Conservation (phyloP, 2,888 invertebrate genomes). For the Synergus gifuensis region DNA sequence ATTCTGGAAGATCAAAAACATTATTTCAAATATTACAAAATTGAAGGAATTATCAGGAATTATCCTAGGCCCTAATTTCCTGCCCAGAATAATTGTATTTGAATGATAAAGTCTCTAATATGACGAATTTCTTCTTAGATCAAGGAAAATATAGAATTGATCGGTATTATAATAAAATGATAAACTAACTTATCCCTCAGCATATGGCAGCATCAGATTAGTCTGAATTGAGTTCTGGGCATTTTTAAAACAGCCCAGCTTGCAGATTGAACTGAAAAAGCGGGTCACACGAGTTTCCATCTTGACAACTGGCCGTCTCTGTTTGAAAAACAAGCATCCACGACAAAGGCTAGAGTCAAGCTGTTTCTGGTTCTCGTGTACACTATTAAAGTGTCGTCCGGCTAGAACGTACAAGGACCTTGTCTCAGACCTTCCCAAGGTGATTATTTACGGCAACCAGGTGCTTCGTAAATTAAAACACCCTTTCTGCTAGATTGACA, state of each 20-base stretch:
- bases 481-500: conserved; percentile 89
- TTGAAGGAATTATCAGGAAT: background rate
- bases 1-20: conserved; percentile 47
- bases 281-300: conserved; percentile 87
- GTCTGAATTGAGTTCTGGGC: conserved; percentile 91
- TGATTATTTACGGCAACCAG: conserved; percentile 78
- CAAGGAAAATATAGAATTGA: too few relatives aligned
- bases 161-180: background rate
- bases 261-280: conserved; percentile 88
- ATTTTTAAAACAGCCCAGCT: conserved; percentile 79
- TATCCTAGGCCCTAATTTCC: background rate
- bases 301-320: conserved; percentile 79
- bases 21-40: background rate
- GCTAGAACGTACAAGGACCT: conserved; percentile 84
- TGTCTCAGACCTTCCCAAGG: conserved; percentile 92
- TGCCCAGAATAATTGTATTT: background rate
- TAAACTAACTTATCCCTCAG: conserved; percentile 65
- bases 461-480: conserved; percentile 80
- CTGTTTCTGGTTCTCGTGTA: conserved; percentile 88
- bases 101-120: too few relatives aligned
- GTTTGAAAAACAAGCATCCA: conserved; percentile 79
- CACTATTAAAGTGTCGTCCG: conserved; percentile 84
- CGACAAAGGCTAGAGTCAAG: conserved; percentile 78
- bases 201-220: conserved; percentile 85
- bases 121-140: too few relatives aligned